Base-by-base conservation (phyloP, 2,113 vertebrate species). In the Rhinichthys klamathensis region DNA sequence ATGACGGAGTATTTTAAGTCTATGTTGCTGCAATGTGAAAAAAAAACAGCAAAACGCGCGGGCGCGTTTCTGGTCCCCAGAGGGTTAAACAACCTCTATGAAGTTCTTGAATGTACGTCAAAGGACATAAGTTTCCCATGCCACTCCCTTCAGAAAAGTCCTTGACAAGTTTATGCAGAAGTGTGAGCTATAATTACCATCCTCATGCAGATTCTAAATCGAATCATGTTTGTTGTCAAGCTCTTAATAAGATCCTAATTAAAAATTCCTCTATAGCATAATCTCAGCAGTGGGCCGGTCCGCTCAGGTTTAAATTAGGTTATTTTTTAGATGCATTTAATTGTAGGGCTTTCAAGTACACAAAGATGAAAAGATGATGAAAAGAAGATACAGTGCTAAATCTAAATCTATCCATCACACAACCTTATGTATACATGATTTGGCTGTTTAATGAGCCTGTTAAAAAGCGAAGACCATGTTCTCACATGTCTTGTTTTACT, bases 181-280 rank as follows among this genome's bases (percentile, higher is more conserved):
- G 30, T 67, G 72, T 70, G 58, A 78, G 87, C 91, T 82, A 87
- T 91, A 91, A 94, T 93, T 93, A 92, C 82, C 65, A 56, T 25
- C 88, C 82, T 63, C 85, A 87, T 87, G 88, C 88, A 92, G 84
- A 88, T 85, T 80, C 88, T 85, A 92, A 94, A 94, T 92, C 90
- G 90, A 91, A 93, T 94, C 92, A 92, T 92, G 88, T 94, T 93
- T 92, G 90, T 90, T 72, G 82, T 90, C 90, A 88, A 79, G 44
- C 79, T 83, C 90, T 91, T 94, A 92, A 93, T 95, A 91, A 91
- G 83, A 80, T 89, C 91, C 92, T 90, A 92, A 94, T 93, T 92
- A 90, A 92, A 82, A 91, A 92, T 80, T 23, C 63, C 88, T 80
- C 84, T 84, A 44, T 79, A 63, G 56, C 56, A 65, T 86, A 56